Conservation (phyloP, 2,888 invertebrate genomes). For the Callyntrura sp. region DNA sequence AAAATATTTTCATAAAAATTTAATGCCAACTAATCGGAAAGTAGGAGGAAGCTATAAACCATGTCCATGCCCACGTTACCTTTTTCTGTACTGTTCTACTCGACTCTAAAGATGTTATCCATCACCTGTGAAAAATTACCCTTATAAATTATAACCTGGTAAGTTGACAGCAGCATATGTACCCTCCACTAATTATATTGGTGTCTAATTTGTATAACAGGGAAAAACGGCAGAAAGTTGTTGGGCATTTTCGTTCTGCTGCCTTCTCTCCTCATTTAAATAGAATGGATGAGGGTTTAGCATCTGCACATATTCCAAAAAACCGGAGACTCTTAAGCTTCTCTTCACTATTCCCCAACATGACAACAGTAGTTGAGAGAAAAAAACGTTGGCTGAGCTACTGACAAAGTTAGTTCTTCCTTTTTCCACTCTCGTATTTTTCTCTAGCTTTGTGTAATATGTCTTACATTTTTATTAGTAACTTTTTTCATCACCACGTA, state of each 20-base stretch:
- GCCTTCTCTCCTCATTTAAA: not conserved
- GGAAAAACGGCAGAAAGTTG: not conserved
- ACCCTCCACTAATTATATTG: not conserved
- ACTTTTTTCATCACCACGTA: constrained; percentile 29
- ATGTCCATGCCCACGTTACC: no score
- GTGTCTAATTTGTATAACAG: not conserved
- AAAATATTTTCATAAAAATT: no score
- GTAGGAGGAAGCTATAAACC: no score
- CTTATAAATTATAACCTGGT: not conserved
- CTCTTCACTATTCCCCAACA: no score
- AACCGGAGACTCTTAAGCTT: no score
- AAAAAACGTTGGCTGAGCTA: no score
- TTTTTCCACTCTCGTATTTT: not conserved
- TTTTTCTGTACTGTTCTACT: no score
- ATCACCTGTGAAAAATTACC: constrained; percentile 3
- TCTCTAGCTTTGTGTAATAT: not conserved
- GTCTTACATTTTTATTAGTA: not conserved
- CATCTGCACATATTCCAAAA: no score
- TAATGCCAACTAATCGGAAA: no score
- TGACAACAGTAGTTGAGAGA: no score
- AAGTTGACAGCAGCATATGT: not conserved
- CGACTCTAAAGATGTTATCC: not conserved
- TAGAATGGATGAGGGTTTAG: not conserved
- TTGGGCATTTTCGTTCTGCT: not conserved
- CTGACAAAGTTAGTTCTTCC: no score